A percentile compares a stretch with the other conserved stretches of the same genome.
Evolutionary conservation across 2,113 vertebrate genomes (phyloP).

Genomic region (Caranx ignobilis): DNA sequence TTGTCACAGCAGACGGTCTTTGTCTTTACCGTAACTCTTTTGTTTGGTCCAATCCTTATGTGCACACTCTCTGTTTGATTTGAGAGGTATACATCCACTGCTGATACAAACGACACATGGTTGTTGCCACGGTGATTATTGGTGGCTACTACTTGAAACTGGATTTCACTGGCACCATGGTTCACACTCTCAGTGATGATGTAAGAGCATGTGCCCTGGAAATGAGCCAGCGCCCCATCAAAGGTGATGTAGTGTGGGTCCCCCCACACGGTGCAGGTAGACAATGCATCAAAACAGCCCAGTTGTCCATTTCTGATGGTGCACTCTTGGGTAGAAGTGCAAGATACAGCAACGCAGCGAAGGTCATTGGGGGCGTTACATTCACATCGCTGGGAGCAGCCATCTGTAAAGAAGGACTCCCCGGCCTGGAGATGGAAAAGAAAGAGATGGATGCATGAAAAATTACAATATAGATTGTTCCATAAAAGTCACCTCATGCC

Average conservation of each 20-base stretch:
- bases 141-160: conserved; percentile 71
- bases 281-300: conserved; percentile 65
- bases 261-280: conserved; percentile 80
- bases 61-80: conserved; percentile 9
- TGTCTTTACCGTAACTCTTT: conserved; percentile 67
- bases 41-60: conserved; percentile 69
- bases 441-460: too few species aligned
- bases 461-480: too few species aligned
- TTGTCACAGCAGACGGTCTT: not conserved
- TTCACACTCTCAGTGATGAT: conserved; percentile 68
- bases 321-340: conserved; percentile 71
- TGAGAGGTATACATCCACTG: conserved; percentile 75
- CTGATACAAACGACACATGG: conserved; percentile 75
- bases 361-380: conserved; percentile 69
- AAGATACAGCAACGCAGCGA: conserved; percentile 49
- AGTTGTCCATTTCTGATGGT: conserved; percentile 52
- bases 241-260: conserved; percentile 86
- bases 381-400: conserved; percentile 70
- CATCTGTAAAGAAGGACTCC: conserved; percentile 70
- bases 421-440: conserved; percentile 53
- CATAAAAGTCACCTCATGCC: too few species aligned
- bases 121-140: conserved; percentile 76
- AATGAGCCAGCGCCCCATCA: conserved; percentile 82
- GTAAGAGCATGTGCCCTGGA: conserved; percentile 86
- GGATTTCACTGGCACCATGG: conserved; percentile 9